phyloP scores from a whole-genome alignment of 2,888 invertebrate genomes.

The Petrophora chlorosata region DNA sequence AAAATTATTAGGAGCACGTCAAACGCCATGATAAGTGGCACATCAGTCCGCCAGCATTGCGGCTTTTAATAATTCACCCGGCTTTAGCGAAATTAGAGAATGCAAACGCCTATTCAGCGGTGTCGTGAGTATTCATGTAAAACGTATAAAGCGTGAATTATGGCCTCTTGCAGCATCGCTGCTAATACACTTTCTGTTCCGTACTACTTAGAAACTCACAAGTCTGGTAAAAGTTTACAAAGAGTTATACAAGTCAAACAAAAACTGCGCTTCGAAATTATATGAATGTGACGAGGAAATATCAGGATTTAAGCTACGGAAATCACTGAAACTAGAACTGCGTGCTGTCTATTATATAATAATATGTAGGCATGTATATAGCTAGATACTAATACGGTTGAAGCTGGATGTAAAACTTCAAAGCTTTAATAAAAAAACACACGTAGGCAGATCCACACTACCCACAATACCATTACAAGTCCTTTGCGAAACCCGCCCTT shows the following conservation, averaged over 20 bases:
- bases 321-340: too few relatives aligned
- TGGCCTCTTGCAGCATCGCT: constrained; percentile 43
- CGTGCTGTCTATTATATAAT: too few relatives aligned
- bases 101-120: constrained; percentile 50
- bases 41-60: constrained; percentile 37
- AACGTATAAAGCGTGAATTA: constrained; percentile 64
- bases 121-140: constrained; percentile 52
- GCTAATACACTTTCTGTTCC: constrained; percentile 36
- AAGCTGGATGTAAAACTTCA: too few relatives aligned
- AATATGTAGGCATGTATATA: too few relatives aligned
- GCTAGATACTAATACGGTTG: too few relatives aligned
- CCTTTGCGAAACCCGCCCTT: constrained; percentile 14
- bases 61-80: constrained; percentile 60
- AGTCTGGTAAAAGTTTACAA: not conserved
- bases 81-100: constrained; percentile 61
- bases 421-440: too few relatives aligned
- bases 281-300: too few relatives aligned
- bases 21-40: constrained; percentile 13
- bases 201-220: constrained; percentile 5
- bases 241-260: too few relatives aligned
- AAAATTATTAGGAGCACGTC: constrained; percentile 2
- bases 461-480: too few relatives aligned
- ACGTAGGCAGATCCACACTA: too few relatives aligned
- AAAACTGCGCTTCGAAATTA: too few relatives aligned
- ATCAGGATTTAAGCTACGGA: too few relatives aligned